These are phyloP conservation scores for Cherax quadricarinatus DNA, from an alignment of 1,140 invertebrate genomes.

Conservation along the genomic window DNA sequence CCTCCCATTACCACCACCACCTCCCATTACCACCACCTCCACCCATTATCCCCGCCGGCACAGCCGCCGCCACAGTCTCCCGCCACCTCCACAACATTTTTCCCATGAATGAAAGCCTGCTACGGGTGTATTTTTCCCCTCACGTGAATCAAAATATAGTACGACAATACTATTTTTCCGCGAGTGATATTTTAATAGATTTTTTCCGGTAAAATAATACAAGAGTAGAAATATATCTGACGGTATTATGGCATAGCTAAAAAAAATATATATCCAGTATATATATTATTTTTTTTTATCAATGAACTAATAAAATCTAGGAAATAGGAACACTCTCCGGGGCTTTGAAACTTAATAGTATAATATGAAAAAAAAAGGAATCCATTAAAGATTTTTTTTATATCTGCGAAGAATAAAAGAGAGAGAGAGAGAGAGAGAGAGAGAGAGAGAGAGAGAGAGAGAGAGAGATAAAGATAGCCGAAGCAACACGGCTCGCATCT, in stretches of 20 bases:
- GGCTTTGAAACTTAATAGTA: conserved; percentile 5
- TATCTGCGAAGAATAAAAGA: neutral
- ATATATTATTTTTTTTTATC: conserved; percentile 17
- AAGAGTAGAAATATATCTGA: conserved; percentile 14
- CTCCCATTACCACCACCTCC: too few relatives aligned
- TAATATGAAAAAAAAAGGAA: neutral
- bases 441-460: neutral
- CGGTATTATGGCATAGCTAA: neutral
- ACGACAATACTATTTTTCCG: neutral
- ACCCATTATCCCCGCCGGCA: neutral
- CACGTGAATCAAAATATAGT: conserved; percentile 46
- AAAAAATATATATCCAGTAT: neutral
- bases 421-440: conserved; percentile 1
- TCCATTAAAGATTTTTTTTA: neutral
- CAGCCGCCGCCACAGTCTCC: neutral
- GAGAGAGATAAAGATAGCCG: neutral
- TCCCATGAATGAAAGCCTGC: conserved; percentile 26
- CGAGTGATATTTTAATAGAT: neutral
- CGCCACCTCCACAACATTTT: neutral
- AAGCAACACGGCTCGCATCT: too few relatives aligned
- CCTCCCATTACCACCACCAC: too few relatives aligned
- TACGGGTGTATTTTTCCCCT: neutral
- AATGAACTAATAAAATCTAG: conserved; percentile 33
- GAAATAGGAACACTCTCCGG: conserved; percentile 25
- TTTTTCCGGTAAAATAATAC: neutral